Conservation (phyloP, 2,888 invertebrate genomes). For the Oeneis ivallda region DNA sequence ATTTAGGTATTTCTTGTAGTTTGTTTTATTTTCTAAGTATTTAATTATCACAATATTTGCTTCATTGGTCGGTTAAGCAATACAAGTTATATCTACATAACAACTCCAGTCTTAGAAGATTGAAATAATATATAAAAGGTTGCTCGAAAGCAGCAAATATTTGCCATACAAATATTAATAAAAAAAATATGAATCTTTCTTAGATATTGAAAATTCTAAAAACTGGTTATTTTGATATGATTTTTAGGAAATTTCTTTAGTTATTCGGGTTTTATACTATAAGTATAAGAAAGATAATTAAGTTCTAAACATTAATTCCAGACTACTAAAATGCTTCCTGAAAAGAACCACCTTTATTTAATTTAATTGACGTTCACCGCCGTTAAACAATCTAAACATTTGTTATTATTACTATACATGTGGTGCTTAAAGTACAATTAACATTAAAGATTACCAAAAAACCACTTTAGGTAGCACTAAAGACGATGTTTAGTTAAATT, state of each 20-base stretch:
- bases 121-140: conserved; percentile 5
- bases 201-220: neutral
- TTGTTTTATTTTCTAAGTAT: neutral
- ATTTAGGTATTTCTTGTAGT: too few relatives aligned
- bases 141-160: neutral
- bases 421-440: too few relatives aligned
- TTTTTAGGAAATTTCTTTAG: neutral
- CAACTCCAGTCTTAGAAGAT: conserved; percentile 41
- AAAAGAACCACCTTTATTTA: too few relatives aligned
- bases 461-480: too few relatives aligned
- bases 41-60: neutral
- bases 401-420: too few relatives aligned
- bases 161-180: neutral
- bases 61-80: conserved; percentile 14
- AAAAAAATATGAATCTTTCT: neutral
- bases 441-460: too few relatives aligned
- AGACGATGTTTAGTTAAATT: too few relatives aligned
- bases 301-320: too few relatives aligned
- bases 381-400: too few relatives aligned
- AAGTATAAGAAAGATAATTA: neutral
- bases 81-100: conserved; percentile 45
- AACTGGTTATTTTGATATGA: neutral
- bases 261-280: neutral
- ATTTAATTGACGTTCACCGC: neutral
- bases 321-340: too few relatives aligned